Conservation (phyloP, 2,888 invertebrate species). For the Polymixis lichenea region DNA sequence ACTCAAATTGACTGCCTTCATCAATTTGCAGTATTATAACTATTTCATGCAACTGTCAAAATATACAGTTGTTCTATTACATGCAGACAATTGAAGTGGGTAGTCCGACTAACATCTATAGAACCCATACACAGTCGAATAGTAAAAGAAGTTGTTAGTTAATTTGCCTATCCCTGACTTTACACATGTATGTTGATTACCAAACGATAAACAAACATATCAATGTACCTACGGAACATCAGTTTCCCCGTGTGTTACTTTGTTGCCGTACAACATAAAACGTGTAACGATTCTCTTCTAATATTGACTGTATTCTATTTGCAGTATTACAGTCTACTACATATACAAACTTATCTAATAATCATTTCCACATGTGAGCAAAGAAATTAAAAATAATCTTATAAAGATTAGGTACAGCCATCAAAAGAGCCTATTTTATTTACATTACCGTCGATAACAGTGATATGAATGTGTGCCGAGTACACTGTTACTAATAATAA, state of each 20-base stretch:
- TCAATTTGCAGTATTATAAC: background rate
- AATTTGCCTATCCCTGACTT: background rate
- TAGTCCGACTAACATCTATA: background rate
- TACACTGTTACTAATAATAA: slow-evolving; percentile 72
- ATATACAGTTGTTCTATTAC: background rate
- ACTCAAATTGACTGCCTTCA: background rate
- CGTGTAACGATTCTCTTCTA: slow-evolving; percentile 12
- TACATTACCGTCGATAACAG: slow-evolving; percentile 76
- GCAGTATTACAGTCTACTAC: slow-evolving; percentile 39
- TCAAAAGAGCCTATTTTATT: slow-evolving; percentile 76
- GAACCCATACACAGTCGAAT: too few relatives aligned
- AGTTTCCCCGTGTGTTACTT: slow-evolving; percentile 17
- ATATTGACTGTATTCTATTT: slow-evolving; percentile 51
- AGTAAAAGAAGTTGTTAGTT: background rate
- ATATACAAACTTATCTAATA: slow-evolving; percentile 45
- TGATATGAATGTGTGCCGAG: slow-evolving; percentile 71
- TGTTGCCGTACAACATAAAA: slow-evolving; percentile 20
- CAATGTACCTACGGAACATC: background rate
- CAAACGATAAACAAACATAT: too few relatives aligned
- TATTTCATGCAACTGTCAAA: background rate
- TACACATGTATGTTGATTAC: too few relatives aligned
- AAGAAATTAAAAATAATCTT: slow-evolving; percentile 66
- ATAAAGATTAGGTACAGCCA: slow-evolving; percentile 65
- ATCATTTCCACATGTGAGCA: slow-evolving; percentile 50
- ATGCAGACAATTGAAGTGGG: background rate